Evolutionary conservation across 2,113 vertebrate genomes (phyloP).

Genomic region (Anser cygnoides): DNA sequence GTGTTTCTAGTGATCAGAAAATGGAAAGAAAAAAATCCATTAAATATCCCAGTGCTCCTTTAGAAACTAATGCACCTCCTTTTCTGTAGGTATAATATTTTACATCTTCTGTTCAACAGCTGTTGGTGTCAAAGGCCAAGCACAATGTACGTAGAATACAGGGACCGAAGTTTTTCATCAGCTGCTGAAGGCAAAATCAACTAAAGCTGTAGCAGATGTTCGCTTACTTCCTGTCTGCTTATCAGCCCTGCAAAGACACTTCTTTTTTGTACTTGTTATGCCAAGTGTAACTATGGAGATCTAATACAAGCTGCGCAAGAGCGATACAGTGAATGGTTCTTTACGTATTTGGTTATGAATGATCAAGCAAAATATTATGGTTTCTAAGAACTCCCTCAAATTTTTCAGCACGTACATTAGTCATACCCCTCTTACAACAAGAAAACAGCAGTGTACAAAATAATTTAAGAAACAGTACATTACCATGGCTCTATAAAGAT

Average conservation of each 20-base stretch:
- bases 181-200: conserved; percentile 55
- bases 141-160: neutral
- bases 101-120: conserved; percentile 13
- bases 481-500: neutral
- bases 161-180: conserved; percentile 25
- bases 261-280: conserved; percentile 56
- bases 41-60: neutral
- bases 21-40: neutral
- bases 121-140: conserved; percentile 26
- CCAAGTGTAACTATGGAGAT: conserved; percentile 72
- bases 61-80: neutral
- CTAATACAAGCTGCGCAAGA: neutral
- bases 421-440: accelerated
- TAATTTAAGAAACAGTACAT: neutral
- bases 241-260: conserved; percentile 71
- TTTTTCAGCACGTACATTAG: neutral
- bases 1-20: neutral
- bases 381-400: conserved; percentile 3
- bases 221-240: conserved; percentile 74
- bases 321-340: neutral
- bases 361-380: neutral
- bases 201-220: conserved; percentile 63
- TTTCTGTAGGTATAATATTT: neutral
- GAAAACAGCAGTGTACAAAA: neutral
- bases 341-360: neutral